phyloP scores from a whole-genome alignment of 2,113 vertebrate species.

The Scortum barcoo region DNA sequence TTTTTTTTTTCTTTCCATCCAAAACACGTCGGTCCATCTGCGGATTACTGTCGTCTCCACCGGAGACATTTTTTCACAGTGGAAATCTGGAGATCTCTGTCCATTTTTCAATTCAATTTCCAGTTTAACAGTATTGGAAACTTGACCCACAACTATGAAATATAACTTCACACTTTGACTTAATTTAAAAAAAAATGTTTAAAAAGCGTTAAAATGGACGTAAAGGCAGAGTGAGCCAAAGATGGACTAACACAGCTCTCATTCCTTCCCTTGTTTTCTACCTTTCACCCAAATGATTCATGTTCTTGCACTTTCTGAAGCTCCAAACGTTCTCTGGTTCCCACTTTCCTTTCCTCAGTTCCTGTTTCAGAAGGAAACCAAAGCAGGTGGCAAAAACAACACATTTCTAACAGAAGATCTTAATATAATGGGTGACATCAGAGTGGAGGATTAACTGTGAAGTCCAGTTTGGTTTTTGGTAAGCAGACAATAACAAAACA shows the following conservation, averaged over 20 bases:
- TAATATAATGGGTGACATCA: neutral
- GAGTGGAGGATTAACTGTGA: neutral
- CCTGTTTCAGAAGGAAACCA: neutral
- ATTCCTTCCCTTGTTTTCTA: neutral
- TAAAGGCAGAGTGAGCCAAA: neutral
- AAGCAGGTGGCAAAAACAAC: neutral
- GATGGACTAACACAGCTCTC: neutral
- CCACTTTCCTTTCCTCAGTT: neutral
- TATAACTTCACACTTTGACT: neutral
- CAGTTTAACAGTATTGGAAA: neutral
- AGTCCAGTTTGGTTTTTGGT: neutral
- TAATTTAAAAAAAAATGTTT: neutral
- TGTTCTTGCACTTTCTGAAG: constrained; percentile 7
- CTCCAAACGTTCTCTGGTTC: neutral
- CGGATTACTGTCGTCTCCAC: constrained; percentile 27
- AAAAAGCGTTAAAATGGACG: neutral
- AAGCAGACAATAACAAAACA: neutral
- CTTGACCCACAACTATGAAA: neutral
- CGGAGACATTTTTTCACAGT: constrained; percentile 14
- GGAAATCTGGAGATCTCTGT: neutral
- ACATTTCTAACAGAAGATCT: neutral
- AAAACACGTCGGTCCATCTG: constrained; percentile 12
- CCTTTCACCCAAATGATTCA: constrained; percentile 6
- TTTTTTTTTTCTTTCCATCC: constrained; percentile 25
- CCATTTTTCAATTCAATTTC: neutral